Evolutionary conservation across 2,113 vertebrate species (phyloP).

Genomic region (Microcebus jonahi): DNA sequence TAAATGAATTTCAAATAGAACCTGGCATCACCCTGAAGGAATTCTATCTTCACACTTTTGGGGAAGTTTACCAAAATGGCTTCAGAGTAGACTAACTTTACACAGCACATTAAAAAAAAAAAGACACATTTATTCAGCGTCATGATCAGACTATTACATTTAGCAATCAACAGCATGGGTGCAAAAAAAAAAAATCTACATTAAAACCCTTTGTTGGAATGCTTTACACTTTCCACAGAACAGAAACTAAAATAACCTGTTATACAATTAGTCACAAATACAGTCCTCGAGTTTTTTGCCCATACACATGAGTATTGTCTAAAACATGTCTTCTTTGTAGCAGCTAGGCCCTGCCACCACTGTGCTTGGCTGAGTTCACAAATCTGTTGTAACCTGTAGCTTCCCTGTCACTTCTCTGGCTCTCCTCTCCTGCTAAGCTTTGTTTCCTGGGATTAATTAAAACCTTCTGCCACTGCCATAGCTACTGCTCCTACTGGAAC

Average conservation of each 20-base stretch:
- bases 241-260: constrained; percentile 87
- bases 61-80: no score
- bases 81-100: no score
- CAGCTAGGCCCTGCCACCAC: constrained; percentile 94
- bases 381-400: constrained; percentile 96
- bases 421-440: constrained; percentile 97
- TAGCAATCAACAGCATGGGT: constrained; percentile 89
- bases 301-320: constrained; percentile 81
- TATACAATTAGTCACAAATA: constrained; percentile 86
- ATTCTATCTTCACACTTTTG: no score
- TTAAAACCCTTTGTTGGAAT: constrained; percentile 92
- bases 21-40: no score
- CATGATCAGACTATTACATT: constrained; percentile 92
- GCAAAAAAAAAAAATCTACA: constrained; percentile 88
- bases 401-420: constrained; percentile 96
- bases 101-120: no score
- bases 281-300: constrained; percentile 82
- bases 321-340: constrained; percentile 91
- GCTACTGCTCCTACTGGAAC: no score
- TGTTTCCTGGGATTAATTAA: constrained; percentile 89
- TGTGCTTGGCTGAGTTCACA: constrained; percentile 94
- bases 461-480: no score
- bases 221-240: constrained; percentile 92
- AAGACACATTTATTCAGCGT: constrained; percentile 94
- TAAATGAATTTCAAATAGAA: no score